Conservation (phyloP, 2,797 vertebrate species). For the Rostrhamus sociabilis region DNA sequence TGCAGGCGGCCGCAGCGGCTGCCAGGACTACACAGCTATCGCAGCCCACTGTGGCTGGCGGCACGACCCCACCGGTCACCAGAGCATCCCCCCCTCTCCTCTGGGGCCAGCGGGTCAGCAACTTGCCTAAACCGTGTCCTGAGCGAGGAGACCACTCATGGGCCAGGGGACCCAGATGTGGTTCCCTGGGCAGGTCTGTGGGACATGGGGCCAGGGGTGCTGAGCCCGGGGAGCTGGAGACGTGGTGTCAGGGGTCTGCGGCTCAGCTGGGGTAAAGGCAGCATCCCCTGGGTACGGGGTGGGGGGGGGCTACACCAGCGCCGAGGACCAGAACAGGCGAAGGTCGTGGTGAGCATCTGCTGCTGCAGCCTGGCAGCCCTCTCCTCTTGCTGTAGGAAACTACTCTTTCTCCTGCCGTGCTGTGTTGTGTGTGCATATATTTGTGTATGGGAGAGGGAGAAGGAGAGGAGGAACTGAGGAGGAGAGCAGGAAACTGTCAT, state of each 20-base stretch:
- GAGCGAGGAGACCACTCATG: background rate
- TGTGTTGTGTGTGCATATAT: rapidly evolving
- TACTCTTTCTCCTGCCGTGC: background rate
- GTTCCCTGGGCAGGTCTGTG: background rate
- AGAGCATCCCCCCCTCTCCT: background rate
- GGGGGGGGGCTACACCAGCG: rapidly evolving
- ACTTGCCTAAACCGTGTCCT: background rate
- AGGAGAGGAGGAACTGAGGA: background rate
- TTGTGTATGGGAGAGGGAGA: background rate
- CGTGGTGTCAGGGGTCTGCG: rapidly evolving
- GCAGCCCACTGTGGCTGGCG: rapidly evolving
- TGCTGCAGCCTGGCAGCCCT: background rate
- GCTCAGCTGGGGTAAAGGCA: background rate
- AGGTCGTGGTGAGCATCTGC: background rate
- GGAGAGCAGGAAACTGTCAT: background rate
- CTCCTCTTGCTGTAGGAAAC: background rate
- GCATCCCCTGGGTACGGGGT: rapidly evolving
- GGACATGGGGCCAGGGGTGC: rapidly evolving
- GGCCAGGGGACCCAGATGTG: rapidly evolving
- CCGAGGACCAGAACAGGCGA: background rate
- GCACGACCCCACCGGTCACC: rapidly evolving
- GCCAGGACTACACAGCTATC: background rate
- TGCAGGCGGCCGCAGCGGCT: rapidly evolving
- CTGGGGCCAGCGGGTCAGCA: background rate
- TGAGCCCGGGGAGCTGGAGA: background rate